Conservation (phyloP, 2,888 invertebrate species). For the Neoascia interrupta region DNA sequence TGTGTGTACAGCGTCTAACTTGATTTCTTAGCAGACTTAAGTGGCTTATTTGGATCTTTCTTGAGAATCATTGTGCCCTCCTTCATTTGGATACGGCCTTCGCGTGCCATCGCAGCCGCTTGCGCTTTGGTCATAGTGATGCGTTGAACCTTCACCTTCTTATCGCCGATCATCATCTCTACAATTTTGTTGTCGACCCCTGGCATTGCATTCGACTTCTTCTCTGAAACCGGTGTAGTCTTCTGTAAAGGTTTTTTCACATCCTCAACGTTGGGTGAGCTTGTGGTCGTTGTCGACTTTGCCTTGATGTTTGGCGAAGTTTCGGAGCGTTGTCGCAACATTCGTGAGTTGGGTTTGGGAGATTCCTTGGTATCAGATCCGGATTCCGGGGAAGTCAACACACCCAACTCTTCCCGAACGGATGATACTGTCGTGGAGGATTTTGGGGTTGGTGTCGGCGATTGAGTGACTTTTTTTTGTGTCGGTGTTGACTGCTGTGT, state of each 20-base stretch:
- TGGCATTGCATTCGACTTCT: background rate
- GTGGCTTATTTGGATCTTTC: slow-evolving; percentile 10
- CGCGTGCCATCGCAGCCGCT: slow-evolving; percentile 84
- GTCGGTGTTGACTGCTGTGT: background rate
- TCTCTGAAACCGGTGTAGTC: background rate
- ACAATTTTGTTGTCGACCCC: slow-evolving; percentile 49
- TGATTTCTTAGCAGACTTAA: background rate
- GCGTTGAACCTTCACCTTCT: slow-evolving; percentile 84
- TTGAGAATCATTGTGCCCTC: slow-evolving; percentile 76
- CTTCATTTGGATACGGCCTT: slow-evolving; percentile 84
- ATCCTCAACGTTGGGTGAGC: background rate
- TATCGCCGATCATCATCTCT: slow-evolving; percentile 83
- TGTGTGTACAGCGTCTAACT: background rate
- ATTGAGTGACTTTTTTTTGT: background rate
- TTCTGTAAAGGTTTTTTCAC: slow-evolving; percentile 11
- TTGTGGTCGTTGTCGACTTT: background rate
- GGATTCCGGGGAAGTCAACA: background rate
- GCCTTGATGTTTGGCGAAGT: slow-evolving; percentile 3
- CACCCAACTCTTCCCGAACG: too few relatives aligned
- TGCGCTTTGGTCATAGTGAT: slow-evolving; percentile 85
- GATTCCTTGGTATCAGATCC: background rate
- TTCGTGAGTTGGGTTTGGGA: background rate
- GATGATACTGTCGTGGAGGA: too few relatives aligned
- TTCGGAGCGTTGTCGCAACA: slow-evolving; percentile 36
- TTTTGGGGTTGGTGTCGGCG: background rate